Evolutionary conservation across 2,113 vertebrate genomes (phyloP).

Genomic region (Centrocercus urophasianus): DNA sequence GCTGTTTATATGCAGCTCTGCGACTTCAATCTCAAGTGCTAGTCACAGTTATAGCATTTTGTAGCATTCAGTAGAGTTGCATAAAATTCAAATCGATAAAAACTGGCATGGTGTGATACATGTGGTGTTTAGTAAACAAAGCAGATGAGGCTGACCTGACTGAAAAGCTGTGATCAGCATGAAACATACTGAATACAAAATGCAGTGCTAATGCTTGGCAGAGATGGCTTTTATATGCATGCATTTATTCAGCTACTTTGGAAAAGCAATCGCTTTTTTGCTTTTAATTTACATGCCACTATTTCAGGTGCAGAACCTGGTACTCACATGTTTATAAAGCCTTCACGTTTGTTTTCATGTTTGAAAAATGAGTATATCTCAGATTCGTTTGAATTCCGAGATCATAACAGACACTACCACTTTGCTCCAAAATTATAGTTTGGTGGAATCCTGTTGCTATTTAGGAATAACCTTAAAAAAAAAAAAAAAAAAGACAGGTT

Average conservation of each 20-base stretch:
- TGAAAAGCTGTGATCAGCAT: conserved; percentile 54
- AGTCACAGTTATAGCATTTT: conserved; percentile 3
- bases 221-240: background rate
- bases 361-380: background rate
- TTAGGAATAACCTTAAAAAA: background rate
- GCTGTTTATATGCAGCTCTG: background rate
- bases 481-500: background rate
- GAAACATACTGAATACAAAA: conserved; percentile 28
- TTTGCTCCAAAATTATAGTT: background rate
- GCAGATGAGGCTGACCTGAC: conserved; percentile 47
- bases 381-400: background rate
- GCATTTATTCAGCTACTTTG: background rate
- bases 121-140: conserved; percentile 68
- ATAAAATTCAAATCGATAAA: conserved; percentile 56
- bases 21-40: conserved; percentile 15
- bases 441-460: background rate
- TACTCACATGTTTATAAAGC: background rate
- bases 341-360: background rate
- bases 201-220: background rate
- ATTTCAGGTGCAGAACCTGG: background rate
- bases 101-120: conserved; percentile 29
- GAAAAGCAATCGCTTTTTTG: background rate
- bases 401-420: background rate
- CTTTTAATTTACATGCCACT: background rate
- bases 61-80: conserved; percentile 6